Conservation (phyloP, 2,888 invertebrate species). For the Girardia tigrina region DNA sequence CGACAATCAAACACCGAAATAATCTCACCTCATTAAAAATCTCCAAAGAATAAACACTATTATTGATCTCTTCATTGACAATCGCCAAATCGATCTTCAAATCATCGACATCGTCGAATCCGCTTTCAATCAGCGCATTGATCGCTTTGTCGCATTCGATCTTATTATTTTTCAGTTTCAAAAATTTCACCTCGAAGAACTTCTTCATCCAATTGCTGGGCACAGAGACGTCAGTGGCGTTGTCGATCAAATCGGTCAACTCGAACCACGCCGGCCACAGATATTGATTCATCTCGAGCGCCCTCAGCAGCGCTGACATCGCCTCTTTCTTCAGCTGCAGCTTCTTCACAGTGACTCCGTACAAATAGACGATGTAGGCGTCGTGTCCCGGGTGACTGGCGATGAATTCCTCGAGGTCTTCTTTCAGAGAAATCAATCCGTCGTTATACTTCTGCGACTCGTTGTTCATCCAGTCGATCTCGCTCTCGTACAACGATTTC, state of each 20-base stretch:
- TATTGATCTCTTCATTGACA: slow-evolving; percentile 77
- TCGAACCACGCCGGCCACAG: slow-evolving; percentile 92
- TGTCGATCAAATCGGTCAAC: slow-evolving; percentile 67
- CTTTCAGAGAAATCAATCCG: neutral
- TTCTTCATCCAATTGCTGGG: slow-evolving; percentile 86
- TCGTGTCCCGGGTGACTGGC: neutral
- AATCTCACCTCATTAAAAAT: neutral
- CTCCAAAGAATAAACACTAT: neutral
- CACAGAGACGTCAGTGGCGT: slow-evolving; percentile 59
- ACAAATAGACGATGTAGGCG: slow-evolving; percentile 52
- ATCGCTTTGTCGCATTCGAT: slow-evolving; percentile 77
- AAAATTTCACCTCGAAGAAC: slow-evolving; percentile 63
- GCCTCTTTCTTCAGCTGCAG: slow-evolving; percentile 68
- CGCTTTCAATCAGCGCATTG: slow-evolving; percentile 62
- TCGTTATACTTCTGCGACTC: slow-evolving; percentile 11
- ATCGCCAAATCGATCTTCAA: slow-evolving; percentile 79
- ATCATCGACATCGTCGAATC: slow-evolving; percentile 74
- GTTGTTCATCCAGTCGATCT: slow-evolving; percentile 1
- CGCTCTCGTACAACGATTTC: neutral
- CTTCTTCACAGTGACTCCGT: slow-evolving; percentile 76
- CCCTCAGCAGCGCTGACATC: slow-evolving; percentile 63
- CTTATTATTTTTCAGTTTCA: slow-evolving; percentile 73
- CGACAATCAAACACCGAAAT: no score
- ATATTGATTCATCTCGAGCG: slow-evolving; percentile 65
- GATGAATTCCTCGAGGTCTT: neutral